Base-by-base conservation (phyloP, 2,797 vertebrate species). In the Anniella stebbinsi region DNA sequence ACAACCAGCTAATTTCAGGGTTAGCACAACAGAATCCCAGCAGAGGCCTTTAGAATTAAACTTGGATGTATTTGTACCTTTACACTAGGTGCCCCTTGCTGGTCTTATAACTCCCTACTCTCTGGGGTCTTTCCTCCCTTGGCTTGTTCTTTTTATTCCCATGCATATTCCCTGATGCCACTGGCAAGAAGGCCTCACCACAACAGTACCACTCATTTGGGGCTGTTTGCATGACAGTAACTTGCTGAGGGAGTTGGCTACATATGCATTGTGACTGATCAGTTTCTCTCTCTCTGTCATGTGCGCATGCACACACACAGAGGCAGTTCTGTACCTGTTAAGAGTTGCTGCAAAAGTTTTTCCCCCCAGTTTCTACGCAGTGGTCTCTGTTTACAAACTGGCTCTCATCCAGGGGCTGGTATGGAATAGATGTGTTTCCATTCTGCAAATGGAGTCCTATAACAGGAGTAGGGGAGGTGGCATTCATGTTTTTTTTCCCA, bases 1-100 rank as follows among this genome's bases (percentile, higher is more conserved):
- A 90, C 80, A 88, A 73, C 84, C 77, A 51, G 76, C 73, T 73
- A 86, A 84, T 90, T 36, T 45, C 23, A 8, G 33, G 15, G 13
- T 41, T 60, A 4, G n/a, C 69, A 45, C 36, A 72, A 33, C 13
- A 63, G 69, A 72, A 41, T 60, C 78, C 36, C 13, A n/a, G 33
- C 17, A 41, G 30, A 73, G 30, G 4, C 36, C 25, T 18, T 57
- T 81, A 15, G 63, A 48, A 51, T 2, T 3, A 18, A 15, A 57
- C n/a, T 30, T 80, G 30, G 75, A 78, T 33, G 25, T 38, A 25
- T n/a, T 73, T 87, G 33, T 17, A 88, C 18, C n/a, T 28, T 51
- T 80, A 51, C n/a, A 15, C 45, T 17, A 38, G 28, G 7, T 90
- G 9, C 25, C 69, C n/a, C 45, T 54, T 5, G 23, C 45, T 25